Conservation (phyloP, 2,113 vertebrate genomes). For the Lophius piscatorius region DNA sequence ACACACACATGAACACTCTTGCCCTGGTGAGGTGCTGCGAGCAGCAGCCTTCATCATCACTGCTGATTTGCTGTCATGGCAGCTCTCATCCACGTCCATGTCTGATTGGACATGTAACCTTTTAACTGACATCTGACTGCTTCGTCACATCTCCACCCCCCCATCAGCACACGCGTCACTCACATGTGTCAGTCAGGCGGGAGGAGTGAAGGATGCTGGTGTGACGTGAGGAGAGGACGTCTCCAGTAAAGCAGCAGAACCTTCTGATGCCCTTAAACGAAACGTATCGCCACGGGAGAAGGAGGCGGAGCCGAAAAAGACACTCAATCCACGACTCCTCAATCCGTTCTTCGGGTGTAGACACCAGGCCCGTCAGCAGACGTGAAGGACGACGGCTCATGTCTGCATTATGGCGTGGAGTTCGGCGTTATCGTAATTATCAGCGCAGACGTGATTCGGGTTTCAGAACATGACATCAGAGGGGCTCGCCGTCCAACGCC, state of each 20-base stretch:
- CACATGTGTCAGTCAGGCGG: constrained; percentile 45
- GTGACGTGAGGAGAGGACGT: constrained; percentile 35
- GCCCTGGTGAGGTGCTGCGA: constrained; percentile 6
- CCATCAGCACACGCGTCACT: constrained; percentile 33
- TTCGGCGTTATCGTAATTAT: constrained; percentile 9
- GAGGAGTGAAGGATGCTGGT: constrained; percentile 45
- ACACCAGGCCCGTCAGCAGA: constrained; percentile 15
- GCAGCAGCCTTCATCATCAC: constrained; percentile 52
- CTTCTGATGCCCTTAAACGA: constrained; percentile 32
- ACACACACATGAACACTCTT: constrained; percentile 14
- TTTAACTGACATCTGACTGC: constrained; percentile 53
- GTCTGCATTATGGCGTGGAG: constrained; percentile 12
- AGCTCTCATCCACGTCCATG: constrained; percentile 42
- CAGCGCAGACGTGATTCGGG: constrained; percentile 6
- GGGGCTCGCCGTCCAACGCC: no score
- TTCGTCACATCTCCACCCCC: constrained; percentile 43
- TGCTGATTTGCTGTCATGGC: constrained; percentile 41
- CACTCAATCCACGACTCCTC: constrained; percentile 8
- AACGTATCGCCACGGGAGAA: constrained; percentile 11
- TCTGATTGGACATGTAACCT: constrained; percentile 58
- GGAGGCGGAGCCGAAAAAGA: constrained; percentile 10
- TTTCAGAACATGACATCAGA: no score
- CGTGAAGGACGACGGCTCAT: constrained; percentile 5
- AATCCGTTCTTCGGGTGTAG: constrained; percentile 28
- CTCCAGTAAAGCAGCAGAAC: constrained; percentile 20